phyloP scores from a whole-genome alignment of 1,140 invertebrate species.

The Zaprionus camerounensis region DNA sequence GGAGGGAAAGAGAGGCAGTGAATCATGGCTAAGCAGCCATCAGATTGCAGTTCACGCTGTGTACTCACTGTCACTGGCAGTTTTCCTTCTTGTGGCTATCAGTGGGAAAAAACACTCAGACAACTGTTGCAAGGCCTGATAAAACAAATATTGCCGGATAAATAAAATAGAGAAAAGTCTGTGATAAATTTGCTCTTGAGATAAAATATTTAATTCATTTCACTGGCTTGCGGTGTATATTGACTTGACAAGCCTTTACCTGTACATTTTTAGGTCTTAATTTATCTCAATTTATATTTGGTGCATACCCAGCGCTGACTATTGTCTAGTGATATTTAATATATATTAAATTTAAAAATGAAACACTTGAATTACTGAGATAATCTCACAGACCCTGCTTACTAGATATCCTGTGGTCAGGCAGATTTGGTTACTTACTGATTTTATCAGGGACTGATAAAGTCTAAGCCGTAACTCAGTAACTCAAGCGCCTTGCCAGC shows the following conservation, averaged over 20 bases:
- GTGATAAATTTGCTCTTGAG: slow-evolving; percentile 3
- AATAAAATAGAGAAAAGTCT: slow-evolving; percentile 21
- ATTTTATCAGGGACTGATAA: neutral
- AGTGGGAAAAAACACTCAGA: slow-evolving; percentile 14
- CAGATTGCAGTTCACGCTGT: slow-evolving; percentile 13
- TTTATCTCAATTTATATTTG: neutral
- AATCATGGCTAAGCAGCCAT: slow-evolving; percentile 29
- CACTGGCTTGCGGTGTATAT: slow-evolving; percentile 8
- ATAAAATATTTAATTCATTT: slow-evolving; percentile 19
- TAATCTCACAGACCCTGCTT: neutral
- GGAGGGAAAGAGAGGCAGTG: neutral
- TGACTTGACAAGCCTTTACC: neutral
- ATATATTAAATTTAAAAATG: no score
- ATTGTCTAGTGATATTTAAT: neutral
- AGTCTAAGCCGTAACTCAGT: neutral
- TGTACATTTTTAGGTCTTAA: no score
- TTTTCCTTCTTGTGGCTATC: slow-evolving; percentile 8
- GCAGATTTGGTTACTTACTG: neutral
- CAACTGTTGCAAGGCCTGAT: slow-evolving; percentile 22
- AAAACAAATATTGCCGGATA: slow-evolving; percentile 40
- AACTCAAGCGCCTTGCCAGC: neutral
- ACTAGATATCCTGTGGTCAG: neutral
- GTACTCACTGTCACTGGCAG: slow-evolving; percentile 12
- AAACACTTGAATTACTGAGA: neutral
- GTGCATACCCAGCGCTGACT: neutral